Evolutionary conservation across 1,140 invertebrate genomes (phyloP).

Genomic region (Ctenoplectra terminalis): DNA sequence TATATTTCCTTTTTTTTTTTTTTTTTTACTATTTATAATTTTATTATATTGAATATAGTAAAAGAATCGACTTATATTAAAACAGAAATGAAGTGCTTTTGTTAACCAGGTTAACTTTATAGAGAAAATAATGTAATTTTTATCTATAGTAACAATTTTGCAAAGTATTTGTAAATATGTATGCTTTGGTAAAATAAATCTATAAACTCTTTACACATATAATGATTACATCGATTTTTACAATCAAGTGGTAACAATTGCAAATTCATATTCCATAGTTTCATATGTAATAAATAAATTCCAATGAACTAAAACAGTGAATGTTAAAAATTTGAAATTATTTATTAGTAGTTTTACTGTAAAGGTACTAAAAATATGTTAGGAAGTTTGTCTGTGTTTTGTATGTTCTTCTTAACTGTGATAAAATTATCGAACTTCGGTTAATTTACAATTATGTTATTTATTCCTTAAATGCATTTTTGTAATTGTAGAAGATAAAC

Average conservation of each 20-base stretch:
- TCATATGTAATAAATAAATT: conserved; percentile 8
- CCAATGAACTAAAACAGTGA: conserved; percentile 1
- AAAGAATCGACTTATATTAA: conserved; percentile 23
- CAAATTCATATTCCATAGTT: conserved; percentile 8
- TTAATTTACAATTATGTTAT: conserved; percentile 15
- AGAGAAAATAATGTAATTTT: conserved; percentile 58
- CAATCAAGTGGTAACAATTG: conserved; percentile 33
- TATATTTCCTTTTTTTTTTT: conserved; percentile 55
- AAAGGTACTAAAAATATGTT: conserved; percentile 17
- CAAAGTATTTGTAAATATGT: conserved; percentile 77
- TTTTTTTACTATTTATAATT: conserved; percentile 54
- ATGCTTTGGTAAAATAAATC: conserved; percentile 75
- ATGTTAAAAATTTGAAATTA: conserved; percentile 30
- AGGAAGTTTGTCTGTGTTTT: conserved; percentile 24
- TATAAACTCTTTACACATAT: conserved; percentile 64
- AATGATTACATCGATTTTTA: conserved; percentile 55
- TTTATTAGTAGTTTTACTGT: conserved; percentile 9
- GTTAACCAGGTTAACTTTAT: conserved; percentile 42
- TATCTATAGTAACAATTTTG: conserved; percentile 66
- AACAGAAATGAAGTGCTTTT: conserved; percentile 37
- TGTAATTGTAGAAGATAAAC: conserved; percentile 3
- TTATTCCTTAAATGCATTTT: not conserved
- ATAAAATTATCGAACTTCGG: conserved; percentile 28
- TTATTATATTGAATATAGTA: conserved; percentile 36
- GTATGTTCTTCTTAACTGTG: conserved; percentile 22